Evolutionary conservation across 30 jellyfish, hydroid and myxozoan species (phyloP), one percentile per base, ranked within the genome.

Genomic region (Pelagia noctiluca): DNA sequence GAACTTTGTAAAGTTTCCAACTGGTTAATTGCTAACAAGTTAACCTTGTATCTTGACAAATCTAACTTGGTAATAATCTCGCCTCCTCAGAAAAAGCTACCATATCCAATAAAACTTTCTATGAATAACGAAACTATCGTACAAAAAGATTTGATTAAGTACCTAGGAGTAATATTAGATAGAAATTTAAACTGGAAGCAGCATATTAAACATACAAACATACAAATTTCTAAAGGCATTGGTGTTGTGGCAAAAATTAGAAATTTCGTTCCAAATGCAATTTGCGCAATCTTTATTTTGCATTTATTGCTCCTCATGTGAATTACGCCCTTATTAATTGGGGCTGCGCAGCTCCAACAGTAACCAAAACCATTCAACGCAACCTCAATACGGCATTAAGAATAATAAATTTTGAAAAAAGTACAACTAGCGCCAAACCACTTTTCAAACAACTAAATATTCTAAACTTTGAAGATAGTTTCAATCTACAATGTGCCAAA

Each of bases 1-100:
- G 77, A 64, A 64, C 32, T 30, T 19, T 11, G 25, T 64, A 64
- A 64, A 32, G 77, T 22, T n/a, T n/a, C n/a, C n/a, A n/a, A n/a
- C n/a, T n/a, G n/a, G n/a, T n/a, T n/a, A n/a, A n/a, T n/a, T n/a
- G n/a, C n/a, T n/a, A n/a, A n/a, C n/a, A n/a, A n/a, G n/a, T n/a
- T n/a, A n/a, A n/a, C n/a, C n/a, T n/a, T 42, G 57, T 5, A 42
- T 42, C 12, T 42, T 16, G 57, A 42, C 57, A 42, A 42, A 42
- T 42, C 57, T 42, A 42, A 42, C 57, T 42, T 42, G 12, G 57
- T 42, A 42, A 42, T 42, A 42, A 42, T 42, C 57, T 42, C 57
- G 57, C 57, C 57, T 42, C 57, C 57, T 42, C 57, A 42, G 57
- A 42, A 42, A 42, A 42, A 42, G 57, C 12, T 42, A 42, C 57